These are phyloP conservation scores for Rhinoraja longicauda DNA, from an alignment of 2,797 vertebrate genomes.

Conservation along the genomic window DNA sequence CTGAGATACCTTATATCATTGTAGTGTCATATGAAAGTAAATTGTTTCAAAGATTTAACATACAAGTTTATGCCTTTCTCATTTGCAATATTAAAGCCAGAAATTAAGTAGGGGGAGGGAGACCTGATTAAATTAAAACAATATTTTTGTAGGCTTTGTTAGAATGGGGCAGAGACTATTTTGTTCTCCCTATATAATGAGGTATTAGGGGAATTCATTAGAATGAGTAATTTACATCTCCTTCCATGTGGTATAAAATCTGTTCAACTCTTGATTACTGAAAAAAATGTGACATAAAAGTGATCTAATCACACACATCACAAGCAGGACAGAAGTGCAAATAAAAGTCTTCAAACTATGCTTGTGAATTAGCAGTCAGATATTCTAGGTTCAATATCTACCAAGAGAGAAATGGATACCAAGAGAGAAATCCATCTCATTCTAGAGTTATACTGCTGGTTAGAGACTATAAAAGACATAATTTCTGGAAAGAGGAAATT, in stretches of 20 bases:
- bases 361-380: background rate
- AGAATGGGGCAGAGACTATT: background rate
- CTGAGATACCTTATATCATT: background rate
- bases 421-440: background rate
- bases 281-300: background rate
- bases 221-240: background rate
- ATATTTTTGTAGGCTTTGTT: background rate
- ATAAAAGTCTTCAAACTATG: background rate
- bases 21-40: background rate
- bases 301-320: background rate
- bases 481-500: background rate
- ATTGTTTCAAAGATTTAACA: background rate
- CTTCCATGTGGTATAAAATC: background rate
- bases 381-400: background rate
- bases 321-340: background rate
- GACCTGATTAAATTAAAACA: background rate
- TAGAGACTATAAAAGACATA: background rate
- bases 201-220: background rate
- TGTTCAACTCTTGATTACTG: background rate
- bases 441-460: background rate
- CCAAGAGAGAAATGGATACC: background rate
- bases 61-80: background rate
- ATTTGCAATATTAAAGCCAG: background rate
- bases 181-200: background rate
- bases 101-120: background rate